phyloP scores from a whole-genome alignment of 2,797 vertebrate species.

The Danio aesculapii region DNA sequence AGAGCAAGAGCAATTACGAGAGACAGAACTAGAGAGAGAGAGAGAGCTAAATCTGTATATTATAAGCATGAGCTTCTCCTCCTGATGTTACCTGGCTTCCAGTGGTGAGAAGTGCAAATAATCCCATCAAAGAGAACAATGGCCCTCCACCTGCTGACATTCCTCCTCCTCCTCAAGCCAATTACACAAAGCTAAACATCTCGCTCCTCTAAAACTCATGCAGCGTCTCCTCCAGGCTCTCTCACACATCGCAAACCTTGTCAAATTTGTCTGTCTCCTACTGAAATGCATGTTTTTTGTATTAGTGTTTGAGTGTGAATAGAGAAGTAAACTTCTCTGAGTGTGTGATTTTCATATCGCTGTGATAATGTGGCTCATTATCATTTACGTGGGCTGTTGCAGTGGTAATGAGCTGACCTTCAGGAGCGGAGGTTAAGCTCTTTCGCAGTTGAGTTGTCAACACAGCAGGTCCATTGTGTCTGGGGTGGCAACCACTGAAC shows the following conservation, averaged over 20 bases:
- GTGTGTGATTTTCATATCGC: conserved; percentile 63
- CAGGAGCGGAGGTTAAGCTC: conserved; percentile 79
- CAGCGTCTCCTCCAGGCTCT: not conserved
- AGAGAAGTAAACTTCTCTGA: not conserved
- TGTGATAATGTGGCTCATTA: conserved; percentile 70
- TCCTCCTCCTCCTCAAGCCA: conserved; percentile 66
- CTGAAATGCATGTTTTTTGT: not conserved
- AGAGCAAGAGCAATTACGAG: conserved; percentile 83
- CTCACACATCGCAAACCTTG: conserved; percentile 23
- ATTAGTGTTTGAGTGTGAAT: conserved; percentile 1
- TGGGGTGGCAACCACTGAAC: conserved; percentile 65
- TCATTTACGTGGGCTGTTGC: conserved; percentile 69
- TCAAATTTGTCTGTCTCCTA: not conserved
- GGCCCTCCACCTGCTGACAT: conserved; percentile 77
- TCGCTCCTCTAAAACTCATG: conserved; percentile 6
- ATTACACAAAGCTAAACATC: conserved; percentile 77
- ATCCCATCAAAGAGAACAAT: conserved; percentile 85
- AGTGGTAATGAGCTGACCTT: conserved; percentile 79
- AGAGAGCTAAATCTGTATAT: conserved; percentile 74
- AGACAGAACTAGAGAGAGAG: conserved; percentile 52
- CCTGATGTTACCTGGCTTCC: conserved; percentile 81
- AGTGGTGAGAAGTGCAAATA: conserved; percentile 82
- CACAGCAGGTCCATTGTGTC: conserved; percentile 81
- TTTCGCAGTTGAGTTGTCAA: conserved; percentile 84
- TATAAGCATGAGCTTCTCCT: conserved; percentile 68